Base-by-base conservation (phyloP, 2,113 vertebrate species). In the Oxygymnocypris stewartii region DNA sequence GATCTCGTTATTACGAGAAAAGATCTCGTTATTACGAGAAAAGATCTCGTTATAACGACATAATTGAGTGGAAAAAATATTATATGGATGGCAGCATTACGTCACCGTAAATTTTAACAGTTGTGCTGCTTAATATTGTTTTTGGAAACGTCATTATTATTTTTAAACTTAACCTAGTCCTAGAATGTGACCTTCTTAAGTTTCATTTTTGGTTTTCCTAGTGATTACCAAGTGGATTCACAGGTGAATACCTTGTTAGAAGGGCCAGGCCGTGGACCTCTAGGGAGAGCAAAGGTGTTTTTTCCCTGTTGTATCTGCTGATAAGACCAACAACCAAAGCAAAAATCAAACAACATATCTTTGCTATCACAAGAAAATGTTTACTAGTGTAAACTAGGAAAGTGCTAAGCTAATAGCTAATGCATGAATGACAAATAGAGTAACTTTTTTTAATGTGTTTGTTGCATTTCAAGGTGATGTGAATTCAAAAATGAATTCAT, bases 181-280 rank as follows among this genome's bases (percentile, higher is more conserved):
- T 51, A 51, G 49, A 51, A 1, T 51, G 54, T 57, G 54, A 57
- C 18, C 54, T 57, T 4, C 6, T 57, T 23, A 57, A 57, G 18
- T 57, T 20, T 57, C 6, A 57, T 57, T 57, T 51, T 57, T 9
- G 7, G 2, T 59, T 59, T 59, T 59, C 14, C 25, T 18, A 6
- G 28, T 63, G 10, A 73, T 54, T 79, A n/a, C 74, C 44, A 59
- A 73, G 12, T n/a, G 59, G 51, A 31, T 14, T 65, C 86, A 87
- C 77, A 51, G 4, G 28, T 0, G 10, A 90, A 91, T 94, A 95
- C 94, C 94, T 94, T 92, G 80, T 90, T 84, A 74, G 84, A 78
- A 44, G 61, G 88, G 49, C 86, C 90, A 54, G 93, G 89, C 7
- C 80, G n/a, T 42, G 89, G 82, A 82, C 88, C 83, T 40, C 77